phyloP scores from a whole-genome alignment of 2,113 vertebrate genomes.

The Heloderma charlesbogerti region DNA sequence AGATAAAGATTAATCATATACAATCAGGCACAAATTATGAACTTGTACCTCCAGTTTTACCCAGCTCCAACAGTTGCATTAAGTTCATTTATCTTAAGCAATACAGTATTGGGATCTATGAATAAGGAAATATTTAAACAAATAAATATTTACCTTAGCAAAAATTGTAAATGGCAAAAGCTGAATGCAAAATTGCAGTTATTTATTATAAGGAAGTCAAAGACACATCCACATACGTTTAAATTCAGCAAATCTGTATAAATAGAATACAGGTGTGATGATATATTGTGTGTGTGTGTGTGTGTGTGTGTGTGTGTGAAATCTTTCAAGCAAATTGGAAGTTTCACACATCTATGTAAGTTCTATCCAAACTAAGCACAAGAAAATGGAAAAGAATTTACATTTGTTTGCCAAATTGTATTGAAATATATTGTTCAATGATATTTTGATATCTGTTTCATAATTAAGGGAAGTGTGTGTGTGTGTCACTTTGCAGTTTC shows the following conservation, averaged over 20 bases:
- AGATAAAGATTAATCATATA: not conserved
- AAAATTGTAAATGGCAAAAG: constrained; percentile 14
- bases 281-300: not conserved
- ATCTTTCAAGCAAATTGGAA: constrained; percentile 16
- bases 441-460: not conserved
- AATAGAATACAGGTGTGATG: not conserved
- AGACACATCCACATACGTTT: not conserved
- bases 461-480: not conserved
- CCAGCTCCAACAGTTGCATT: not conserved
- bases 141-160: not conserved
- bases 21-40: not conserved
- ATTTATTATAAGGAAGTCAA: not conserved
- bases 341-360: not conserved
- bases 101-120: not conserved
- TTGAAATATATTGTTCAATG: constrained; percentile 21
- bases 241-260: not conserved
- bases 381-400: constrained; percentile 4
- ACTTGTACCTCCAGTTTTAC: constrained; percentile 5
- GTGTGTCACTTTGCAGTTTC: not conserved
- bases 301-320: not conserved
- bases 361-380: constrained; percentile 30
- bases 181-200: not conserved
- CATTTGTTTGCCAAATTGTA: constrained; percentile 16
- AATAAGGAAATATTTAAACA: constrained; percentile 12
- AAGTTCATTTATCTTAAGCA: constrained; percentile 18